Evolutionary conservation across 2,113 vertebrate genomes (phyloP), one percentile per base, ranked within the genome.

Genomic region (Anseranas semipalmata): DNA sequence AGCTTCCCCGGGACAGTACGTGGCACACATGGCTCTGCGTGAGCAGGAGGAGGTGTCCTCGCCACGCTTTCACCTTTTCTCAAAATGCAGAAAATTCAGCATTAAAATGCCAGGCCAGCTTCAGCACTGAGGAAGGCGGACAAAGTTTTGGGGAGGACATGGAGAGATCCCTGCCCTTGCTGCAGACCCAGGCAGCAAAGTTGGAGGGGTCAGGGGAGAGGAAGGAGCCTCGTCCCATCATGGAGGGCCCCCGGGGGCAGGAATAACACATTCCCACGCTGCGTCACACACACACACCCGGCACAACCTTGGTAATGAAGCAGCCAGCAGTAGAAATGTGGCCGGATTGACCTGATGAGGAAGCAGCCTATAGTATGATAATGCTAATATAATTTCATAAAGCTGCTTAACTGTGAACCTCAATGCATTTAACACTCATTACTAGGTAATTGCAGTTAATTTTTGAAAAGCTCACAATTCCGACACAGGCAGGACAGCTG

Each of bases 231-330:
- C 12, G 16, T n/a, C 30, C 56, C 10, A 2, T 19, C 12, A 65
- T 59, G 4, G 1, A 12, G 43, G 16, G n/a, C 53, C 1, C 59
- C 11, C 39, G 71, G 27, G 82, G 83, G 67, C 15, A 53, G 62
- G 56, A 88, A 67, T 88, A 75, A 9, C 70, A 1, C 12, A 2
- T 74, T 81, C 89, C 19, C 45, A 18, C 1, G 4, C 45, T 1
- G 8, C 35, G 37, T 9, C 30, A 24, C 41, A 27, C 0, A 1
- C 78, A 33, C 0, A 1, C 74, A 20, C 0, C 24, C 33, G 1
- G 17, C n/a, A 33, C 4, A 10, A 43, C 53, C 60, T 67, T 53
- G 0, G 4, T 24, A 53, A 53, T 19, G 12, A 14, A 37, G 67
- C 27, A 48, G 10, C 67, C 8, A 37, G 39, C n/a, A 83, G 43